Conservation (phyloP, 2,888 invertebrate species). For the Gisinianus flammeolus region DNA sequence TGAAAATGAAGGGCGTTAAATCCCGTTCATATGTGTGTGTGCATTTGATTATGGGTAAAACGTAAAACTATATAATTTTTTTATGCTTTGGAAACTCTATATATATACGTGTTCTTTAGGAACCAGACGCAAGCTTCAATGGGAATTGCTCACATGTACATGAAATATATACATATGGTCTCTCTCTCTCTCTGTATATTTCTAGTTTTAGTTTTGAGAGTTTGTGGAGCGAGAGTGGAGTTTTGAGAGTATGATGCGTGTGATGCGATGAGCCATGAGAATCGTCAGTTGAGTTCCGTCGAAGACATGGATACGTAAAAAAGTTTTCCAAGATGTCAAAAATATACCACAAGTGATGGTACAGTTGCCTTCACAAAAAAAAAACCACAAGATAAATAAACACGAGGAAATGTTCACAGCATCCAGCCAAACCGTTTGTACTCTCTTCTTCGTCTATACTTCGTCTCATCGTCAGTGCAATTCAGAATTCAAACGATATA, state of each 20-base stretch:
- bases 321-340: conserved; percentile 39
- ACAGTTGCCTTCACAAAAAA: conserved; percentile 45
- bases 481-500: no score
- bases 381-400: conserved; percentile 56
- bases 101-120: no score
- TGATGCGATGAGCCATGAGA: conserved; percentile 33
- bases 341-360: conserved; percentile 41
- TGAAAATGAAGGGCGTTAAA: no score
- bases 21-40: no score
- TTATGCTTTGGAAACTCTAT: no score
- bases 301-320: conserved; percentile 29
- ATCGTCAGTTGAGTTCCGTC: conserved; percentile 10
- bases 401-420: conserved; percentile 39
- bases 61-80: no score
- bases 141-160: not conserved
- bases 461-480: not conserved
- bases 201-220: not conserved
- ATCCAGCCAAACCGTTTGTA: conserved; percentile 14
- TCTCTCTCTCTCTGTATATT: not conserved
- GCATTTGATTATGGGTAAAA: no score
- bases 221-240: conserved; percentile 5
- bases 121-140: no score
- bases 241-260: conserved; percentile 28
- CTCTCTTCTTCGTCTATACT: conserved; percentile 8
- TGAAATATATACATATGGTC: not conserved